Evolutionary conservation across 2,113 vertebrate genomes (phyloP).

Genomic region (Ophiodon elongatus): DNA sequence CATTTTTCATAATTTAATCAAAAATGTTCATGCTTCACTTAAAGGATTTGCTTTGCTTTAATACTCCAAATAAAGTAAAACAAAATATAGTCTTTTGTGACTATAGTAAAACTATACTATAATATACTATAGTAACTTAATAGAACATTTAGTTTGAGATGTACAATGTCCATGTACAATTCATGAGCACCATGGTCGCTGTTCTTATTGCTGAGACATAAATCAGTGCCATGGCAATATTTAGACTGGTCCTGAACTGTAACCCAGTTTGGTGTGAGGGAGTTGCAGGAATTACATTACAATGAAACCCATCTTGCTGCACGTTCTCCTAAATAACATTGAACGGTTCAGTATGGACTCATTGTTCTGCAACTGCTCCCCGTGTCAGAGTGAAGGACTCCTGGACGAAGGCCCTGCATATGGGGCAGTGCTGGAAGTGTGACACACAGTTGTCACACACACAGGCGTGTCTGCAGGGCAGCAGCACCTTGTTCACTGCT

Average conservation of each 20-base stretch:
- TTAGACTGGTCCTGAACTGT: neutral
- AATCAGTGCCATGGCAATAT: neutral
- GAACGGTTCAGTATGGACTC: neutral
- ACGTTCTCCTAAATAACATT: neutral
- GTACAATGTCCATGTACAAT: no score
- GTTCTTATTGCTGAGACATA: neutral
- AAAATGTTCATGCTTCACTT: neutral
- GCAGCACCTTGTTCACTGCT: constrained; percentile 90
- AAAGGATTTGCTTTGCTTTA: neutral
- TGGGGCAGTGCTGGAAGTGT: constrained; percentile 93
- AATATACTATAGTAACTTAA: no score
- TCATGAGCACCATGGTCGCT: neutral
- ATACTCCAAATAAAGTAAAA: neutral
- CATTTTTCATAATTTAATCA: neutral
- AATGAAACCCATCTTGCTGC: no score
- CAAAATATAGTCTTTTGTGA: neutral
- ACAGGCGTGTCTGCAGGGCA: constrained; percentile 95
- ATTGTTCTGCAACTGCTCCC: neutral
- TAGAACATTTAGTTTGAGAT: neutral
- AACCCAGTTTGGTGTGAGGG: neutral
- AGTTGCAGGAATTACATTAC: neutral
- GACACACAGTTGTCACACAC: constrained; percentile 90
- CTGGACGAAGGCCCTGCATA: constrained; percentile 92
- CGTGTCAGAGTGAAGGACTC: constrained; percentile 90
- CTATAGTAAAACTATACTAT: no score